A percentile compares a stretch with the other conserved stretches of the same genome.
Conservation (phyloP, 2,888 invertebrate genomes). For the Crematogaster levior region DNA sequence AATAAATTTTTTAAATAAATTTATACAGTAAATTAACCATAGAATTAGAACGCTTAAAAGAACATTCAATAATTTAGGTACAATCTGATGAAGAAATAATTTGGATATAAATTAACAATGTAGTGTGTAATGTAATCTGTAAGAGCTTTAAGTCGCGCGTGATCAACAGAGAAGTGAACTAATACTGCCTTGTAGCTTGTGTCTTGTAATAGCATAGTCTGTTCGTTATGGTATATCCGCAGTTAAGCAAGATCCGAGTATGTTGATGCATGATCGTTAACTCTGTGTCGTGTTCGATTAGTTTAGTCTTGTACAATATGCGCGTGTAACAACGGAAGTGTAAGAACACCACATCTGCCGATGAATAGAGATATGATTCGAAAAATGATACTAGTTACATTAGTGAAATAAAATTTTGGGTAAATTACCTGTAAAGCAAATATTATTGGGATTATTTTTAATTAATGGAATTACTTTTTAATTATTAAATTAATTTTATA, state of each 20-base stretch:
- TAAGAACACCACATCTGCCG: not conserved
- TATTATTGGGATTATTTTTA: not conserved
- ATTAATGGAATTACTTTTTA: too few relatives aligned
- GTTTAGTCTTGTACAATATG: constrained; percentile 2
- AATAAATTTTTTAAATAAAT: not conserved
- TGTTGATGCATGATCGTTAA: constrained; percentile 36
- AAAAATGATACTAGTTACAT: not conserved
- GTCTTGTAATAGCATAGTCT: constrained; percentile 44
- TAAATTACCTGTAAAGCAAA: not conserved
- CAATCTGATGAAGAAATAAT: constrained; percentile 3
- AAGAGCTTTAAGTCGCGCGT: not conserved
- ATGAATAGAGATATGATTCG: not conserved
- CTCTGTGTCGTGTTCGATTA: constrained; percentile 32
- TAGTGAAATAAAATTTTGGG: not conserved
- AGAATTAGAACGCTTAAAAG: not conserved
- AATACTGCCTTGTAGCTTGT: constrained; percentile 28
- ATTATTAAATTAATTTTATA: too few relatives aligned
- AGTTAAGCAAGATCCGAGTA: constrained; percentile 42
- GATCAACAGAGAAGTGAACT: constrained; percentile 26
- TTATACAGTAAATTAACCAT: not conserved
- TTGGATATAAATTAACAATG: too few relatives aligned
- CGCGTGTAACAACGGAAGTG: constrained; percentile 5
- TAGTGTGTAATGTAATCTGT: too few relatives aligned
- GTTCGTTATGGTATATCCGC: constrained; percentile 20
- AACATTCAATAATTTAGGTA: not conserved